A percentile compares a stretch with the other conserved stretches of the same genome.
Evolutionary conservation across 2,888 invertebrate genomes (phyloP).

Genomic region (Dendrolimus houi): DNA sequence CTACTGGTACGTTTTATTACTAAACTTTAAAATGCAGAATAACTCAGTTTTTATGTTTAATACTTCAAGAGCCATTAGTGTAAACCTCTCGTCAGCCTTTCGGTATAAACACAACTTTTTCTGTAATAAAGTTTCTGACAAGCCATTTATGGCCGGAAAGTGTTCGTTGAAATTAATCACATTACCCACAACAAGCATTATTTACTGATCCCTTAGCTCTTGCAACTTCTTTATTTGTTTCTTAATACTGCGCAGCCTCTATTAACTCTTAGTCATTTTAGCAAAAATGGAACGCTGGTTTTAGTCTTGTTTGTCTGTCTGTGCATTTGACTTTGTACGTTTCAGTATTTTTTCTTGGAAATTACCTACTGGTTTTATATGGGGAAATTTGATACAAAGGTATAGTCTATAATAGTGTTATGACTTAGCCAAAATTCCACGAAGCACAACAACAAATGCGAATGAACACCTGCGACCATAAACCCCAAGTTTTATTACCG

Average conservation of each 20-base stretch:
- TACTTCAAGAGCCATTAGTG: slow-evolving; percentile 47
- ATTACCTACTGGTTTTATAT: no score
- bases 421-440: no score
- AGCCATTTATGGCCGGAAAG: slow-evolving; percentile 63
- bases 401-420: no score
- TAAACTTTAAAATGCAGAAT: no score
- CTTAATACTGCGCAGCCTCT: slow-evolving; percentile 10
- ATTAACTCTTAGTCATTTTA: slow-evolving; percentile 24
- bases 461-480: no score
- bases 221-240: slow-evolving; percentile 46
- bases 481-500: no score
- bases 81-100: slow-evolving; percentile 59
- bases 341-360: no score
- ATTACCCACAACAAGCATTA: slow-evolving; percentile 48
- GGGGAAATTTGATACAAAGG: no score
- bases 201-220: slow-evolving; percentile 37
- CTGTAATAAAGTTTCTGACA: slow-evolving; percentile 70
- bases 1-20: no score
- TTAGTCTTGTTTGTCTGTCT: no score
- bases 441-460: no score
- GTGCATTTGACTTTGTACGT: no score
- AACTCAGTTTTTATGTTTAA: not conserved
- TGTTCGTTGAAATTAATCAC: slow-evolving; percentile 64
- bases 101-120: slow-evolving; percentile 60
- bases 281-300: slow-evolving; percentile 9